These are phyloP conservation scores for Onychomys torridus DNA, from an alignment of 2,797 vertebrate genomes.

Conservation along the genomic window DNA sequence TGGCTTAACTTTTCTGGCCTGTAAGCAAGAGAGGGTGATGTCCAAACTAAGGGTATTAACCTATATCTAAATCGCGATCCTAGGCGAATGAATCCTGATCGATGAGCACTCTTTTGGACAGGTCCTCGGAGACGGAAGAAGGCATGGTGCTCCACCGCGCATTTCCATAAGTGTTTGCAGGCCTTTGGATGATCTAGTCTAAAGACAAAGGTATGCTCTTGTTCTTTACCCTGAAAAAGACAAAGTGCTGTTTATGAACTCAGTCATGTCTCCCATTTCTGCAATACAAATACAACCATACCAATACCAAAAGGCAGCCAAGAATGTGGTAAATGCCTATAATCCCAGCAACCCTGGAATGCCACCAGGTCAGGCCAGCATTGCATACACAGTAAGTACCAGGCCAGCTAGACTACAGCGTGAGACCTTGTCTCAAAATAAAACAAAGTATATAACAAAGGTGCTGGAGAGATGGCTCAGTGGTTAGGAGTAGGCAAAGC, in stretches of 20 bases:
- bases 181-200: constrained; percentile 99
- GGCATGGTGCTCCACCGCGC: constrained; percentile 98
- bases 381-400: not conserved
- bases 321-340: not conserved
- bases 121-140: constrained; percentile 98
- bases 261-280: not conserved
- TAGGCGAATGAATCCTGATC: constrained; percentile 95
- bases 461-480: not conserved
- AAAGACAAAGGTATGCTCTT: constrained; percentile 99
- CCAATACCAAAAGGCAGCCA: not conserved
- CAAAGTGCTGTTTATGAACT: not conserved
- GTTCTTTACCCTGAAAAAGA: constrained; percentile 94
- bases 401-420: not conserved
- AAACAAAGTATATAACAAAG: not conserved
- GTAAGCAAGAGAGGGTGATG: not conserved
- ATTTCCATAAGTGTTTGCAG: constrained; percentile 99
- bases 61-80: constrained; percentile 99
- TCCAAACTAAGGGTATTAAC: constrained; percentile 84
- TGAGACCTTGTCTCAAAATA: not conserved
- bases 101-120: constrained; percentile 94
- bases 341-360: not conserved
- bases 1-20: not conserved
- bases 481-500: not conserved
- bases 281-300: not conserved
- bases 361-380: not conserved